Evolutionary conservation across 2,797 vertebrate genomes (phyloP).

Genomic region (Steatocranus sp.): DNA sequence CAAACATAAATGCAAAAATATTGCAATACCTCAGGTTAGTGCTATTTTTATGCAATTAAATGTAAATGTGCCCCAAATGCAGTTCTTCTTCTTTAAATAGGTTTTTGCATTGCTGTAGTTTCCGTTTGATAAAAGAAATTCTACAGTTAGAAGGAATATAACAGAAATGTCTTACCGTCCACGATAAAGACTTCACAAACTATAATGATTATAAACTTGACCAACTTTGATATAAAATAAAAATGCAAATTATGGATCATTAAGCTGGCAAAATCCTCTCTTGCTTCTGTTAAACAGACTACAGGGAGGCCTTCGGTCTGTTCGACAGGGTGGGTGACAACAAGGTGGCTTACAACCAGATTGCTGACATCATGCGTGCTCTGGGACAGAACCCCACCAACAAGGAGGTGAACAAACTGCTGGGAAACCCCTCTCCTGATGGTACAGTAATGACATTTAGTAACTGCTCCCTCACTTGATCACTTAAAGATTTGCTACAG

Average conservation of each 20-base stretch:
- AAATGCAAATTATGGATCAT: neutral
- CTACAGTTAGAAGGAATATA: neutral
- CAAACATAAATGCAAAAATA: neutral
- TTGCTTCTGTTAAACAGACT: constrained; percentile 77
- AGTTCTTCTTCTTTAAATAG: neutral
- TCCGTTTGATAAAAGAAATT: neutral
- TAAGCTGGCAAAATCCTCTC: neutral
- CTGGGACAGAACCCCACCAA: constrained; percentile 99
- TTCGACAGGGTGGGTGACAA: constrained; percentile 96
- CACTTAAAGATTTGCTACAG: neutral
- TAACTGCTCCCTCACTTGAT: neutral
- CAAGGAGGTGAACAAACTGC: constrained; percentile 85
- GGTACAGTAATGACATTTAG: constrained; percentile 68
- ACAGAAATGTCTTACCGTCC: neutral
- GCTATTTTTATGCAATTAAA: neutral
- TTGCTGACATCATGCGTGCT: constrained; percentile 94
- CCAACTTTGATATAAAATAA: neutral
- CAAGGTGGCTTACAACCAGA: constrained; percentile 91
- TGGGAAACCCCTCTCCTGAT: constrained; percentile 87
- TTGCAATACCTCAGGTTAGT: neutral
- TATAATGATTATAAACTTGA: neutral
- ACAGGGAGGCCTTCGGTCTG: constrained; percentile 97
- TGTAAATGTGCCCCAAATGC: neutral
- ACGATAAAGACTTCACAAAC: neutral
- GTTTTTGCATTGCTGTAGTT: neutral